Percentiles rank a stretch among this genome's conserved stretches.
These are phyloP conservation scores for Galaxea fascicularis DNA, from an alignment of 92 coral and sea anemone species.

Conservation along the genomic window DNA sequence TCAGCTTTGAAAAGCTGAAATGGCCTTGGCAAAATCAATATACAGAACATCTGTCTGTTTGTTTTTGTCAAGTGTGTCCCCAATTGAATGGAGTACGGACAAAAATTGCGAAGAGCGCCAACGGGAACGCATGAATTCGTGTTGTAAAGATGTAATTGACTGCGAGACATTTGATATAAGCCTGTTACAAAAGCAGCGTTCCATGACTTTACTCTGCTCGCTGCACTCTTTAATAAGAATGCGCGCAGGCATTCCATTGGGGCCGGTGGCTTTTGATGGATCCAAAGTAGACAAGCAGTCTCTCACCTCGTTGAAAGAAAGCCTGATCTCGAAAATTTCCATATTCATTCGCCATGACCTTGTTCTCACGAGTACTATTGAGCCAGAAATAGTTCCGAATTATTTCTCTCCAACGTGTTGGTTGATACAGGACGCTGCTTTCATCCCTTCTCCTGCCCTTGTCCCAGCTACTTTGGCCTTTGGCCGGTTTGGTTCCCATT, in stretches of 20 bases:
- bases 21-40: conserved; percentile 60
- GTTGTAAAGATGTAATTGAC: conserved; percentile 20
- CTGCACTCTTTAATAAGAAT: conserved; percentile 43
- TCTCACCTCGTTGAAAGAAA: conserved; percentile 30
- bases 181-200: conserved; percentile 30
- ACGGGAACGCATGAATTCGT: conserved; percentile 32
- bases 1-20: no score
- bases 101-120: conserved; percentile 46
- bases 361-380: no score
- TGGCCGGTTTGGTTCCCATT: no score
- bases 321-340: conserved; percentile 25
- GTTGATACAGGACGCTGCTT: no score
- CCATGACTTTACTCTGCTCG: conserved; percentile 45
- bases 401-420: no score
- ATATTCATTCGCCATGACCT: conserved; percentile 14
- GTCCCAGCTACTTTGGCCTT: no score
- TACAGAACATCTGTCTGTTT: conserved; percentile 47
- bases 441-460: no score
- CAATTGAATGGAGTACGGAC: conserved; percentile 37
- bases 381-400: no score
- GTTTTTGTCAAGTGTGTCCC: conserved; percentile 46
- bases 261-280: conserved; percentile 45
- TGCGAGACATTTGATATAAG: not conserved
- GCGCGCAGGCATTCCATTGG: conserved; percentile 46
- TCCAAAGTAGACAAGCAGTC: conserved; percentile 53